Evolutionary conservation across 2,888 invertebrate genomes (phyloP).

Genomic region (Platycnemis pennipes): DNA sequence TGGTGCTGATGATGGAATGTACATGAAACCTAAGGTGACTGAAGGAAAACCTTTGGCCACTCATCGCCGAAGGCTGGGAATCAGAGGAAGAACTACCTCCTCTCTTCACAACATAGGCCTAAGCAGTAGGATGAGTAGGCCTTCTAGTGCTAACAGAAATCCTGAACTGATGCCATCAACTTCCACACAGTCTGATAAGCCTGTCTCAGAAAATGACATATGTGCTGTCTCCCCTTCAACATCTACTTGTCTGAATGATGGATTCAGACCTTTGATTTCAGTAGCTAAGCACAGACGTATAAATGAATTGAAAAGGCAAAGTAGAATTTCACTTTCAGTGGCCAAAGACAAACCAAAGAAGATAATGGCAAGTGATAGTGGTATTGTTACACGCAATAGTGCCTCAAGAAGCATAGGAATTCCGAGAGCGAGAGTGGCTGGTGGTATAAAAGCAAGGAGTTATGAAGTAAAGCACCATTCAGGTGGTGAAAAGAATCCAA

Average conservation of each 20-base stretch:
- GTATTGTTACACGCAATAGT: background rate
- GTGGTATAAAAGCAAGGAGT: background rate
- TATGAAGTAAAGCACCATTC: background rate
- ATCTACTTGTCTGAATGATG: background rate
- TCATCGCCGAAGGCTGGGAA: background rate
- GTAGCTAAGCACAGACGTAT: conserved; percentile 45
- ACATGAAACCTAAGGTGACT: background rate
- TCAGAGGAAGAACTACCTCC: background rate
- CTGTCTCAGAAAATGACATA: background rate
- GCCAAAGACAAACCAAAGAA: background rate
- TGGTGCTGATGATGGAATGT: conserved; percentile 50
- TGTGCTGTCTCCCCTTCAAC: background rate
- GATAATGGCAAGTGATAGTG: background rate
- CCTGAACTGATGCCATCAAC: background rate
- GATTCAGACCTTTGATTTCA: background rate
- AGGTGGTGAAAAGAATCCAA: background rate
- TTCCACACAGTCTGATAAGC: background rate
- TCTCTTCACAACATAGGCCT: background rate
- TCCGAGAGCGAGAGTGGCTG: background rate
- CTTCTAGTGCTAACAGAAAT: background rate
- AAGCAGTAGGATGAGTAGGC: background rate
- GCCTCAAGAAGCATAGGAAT: background rate
- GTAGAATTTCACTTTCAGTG: conserved; percentile 10
- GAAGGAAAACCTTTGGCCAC: background rate
- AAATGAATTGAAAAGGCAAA: conserved; percentile 49